These are phyloP conservation scores for Dioctria linearis DNA, from an alignment of 2,888 invertebrate genomes.

Conservation along the genomic window DNA sequence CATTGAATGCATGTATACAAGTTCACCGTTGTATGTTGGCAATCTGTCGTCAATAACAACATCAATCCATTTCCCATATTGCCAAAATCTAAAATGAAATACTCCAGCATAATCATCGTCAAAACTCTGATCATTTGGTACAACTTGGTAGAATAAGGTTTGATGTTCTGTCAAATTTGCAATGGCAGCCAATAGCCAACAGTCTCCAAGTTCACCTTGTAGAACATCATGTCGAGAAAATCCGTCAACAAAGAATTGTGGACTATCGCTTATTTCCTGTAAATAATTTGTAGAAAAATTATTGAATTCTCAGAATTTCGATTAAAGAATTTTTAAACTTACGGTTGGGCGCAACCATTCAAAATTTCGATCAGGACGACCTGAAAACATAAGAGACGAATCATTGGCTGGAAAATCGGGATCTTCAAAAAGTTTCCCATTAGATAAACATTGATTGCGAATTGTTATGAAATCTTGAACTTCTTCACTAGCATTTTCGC, in stretches of 20 bases:
- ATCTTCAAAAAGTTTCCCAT: constrained; percentile 89
- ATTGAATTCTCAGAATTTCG: neutral
- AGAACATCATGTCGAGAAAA: constrained; percentile 98
- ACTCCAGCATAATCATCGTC: constrained; percentile 94
- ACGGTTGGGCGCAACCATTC: constrained; percentile 95
- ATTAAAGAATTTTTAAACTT: constrained; percentile 65
- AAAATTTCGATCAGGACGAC: constrained; percentile 85
- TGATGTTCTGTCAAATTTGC: constrained; percentile 91
- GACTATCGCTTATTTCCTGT: constrained; percentile 89
- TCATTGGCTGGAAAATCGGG: constrained; percentile 89
- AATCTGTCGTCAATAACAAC: constrained; percentile 94
- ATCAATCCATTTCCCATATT: constrained; percentile 94
- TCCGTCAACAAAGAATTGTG: constrained; percentile 94
- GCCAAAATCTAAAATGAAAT: constrained; percentile 97
- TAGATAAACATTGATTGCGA: constrained; percentile 79
- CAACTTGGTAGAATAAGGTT: constrained; percentile 93
- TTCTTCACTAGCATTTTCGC: constrained; percentile 81
- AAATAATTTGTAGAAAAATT: constrained; percentile 54
- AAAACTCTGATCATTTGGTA: constrained; percentile 96
- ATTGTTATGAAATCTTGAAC: constrained; percentile 78
- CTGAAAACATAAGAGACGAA: constrained; percentile 88
- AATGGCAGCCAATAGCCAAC: constrained; percentile 96
- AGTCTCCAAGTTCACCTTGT: constrained; percentile 97
- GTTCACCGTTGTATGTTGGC: constrained; percentile 86
- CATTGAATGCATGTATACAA: constrained; percentile 90